Evolutionary conservation across 2,888 invertebrate genomes (phyloP).

Genomic region (Malacosoma neustria): DNA sequence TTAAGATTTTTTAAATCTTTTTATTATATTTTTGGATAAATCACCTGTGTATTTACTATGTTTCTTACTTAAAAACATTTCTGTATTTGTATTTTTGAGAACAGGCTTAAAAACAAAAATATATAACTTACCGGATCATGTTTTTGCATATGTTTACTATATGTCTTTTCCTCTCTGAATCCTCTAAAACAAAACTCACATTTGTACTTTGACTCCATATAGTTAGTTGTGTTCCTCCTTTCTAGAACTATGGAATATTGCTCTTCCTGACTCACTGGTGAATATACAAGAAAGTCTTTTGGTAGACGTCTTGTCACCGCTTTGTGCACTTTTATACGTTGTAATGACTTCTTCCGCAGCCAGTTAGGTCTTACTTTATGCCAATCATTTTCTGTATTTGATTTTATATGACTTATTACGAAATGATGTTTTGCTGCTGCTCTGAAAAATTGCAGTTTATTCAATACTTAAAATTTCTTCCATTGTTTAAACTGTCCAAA

Average conservation of each 20-base stretch:
- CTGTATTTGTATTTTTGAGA: no score
- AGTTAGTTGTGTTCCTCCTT: conserved; percentile 43
- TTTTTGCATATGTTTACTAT: conserved; percentile 56
- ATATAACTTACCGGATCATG: conserved; percentile 49
- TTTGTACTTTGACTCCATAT: conserved; percentile 42
- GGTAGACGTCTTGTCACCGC: conserved; percentile 19
- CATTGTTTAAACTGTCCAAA: no score
- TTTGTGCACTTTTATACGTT: conserved; percentile 15
- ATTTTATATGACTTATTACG: conserved; percentile 38
- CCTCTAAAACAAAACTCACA: conserved; percentile 53
- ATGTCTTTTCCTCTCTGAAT: conserved; percentile 39
- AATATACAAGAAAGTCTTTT: conserved; percentile 38
- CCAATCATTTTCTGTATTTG: conserved; percentile 31
- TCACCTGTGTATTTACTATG: no score
- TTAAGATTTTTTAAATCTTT: no score
- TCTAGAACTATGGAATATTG: conserved; percentile 44
- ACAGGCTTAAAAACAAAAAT: background rate
- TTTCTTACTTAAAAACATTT: no score
- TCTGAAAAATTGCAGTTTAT: conserved; percentile 21
- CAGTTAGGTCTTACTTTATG: conserved; percentile 35
- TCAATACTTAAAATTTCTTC: no score
- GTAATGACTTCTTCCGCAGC: conserved; percentile 24
- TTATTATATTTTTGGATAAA: no score
- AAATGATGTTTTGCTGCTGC: conserved; percentile 54
- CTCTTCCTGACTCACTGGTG: conserved; percentile 45